A percentile compares a stretch with the other conserved stretches of the same genome.
These are phyloP conservation scores for Prochilodus magdalenae DNA, from an alignment of 2,113 vertebrate genomes.

Conservation along the genomic window DNA sequence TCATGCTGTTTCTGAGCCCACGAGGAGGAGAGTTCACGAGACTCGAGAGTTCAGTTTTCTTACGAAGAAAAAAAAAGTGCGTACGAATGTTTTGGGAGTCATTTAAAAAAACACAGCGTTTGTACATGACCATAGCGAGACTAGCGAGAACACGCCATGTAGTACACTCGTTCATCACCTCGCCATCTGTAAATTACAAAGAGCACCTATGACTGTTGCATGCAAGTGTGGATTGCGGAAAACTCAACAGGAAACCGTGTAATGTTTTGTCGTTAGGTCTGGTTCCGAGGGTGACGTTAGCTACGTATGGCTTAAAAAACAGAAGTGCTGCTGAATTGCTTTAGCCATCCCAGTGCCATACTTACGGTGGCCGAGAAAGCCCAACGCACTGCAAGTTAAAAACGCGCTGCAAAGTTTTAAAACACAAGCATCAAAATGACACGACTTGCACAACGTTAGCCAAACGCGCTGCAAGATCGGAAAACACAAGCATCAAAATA, in stretches of 20 bases:
- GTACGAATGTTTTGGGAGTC: slow-evolving; percentile 27
- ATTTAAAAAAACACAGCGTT: slow-evolving; percentile 21
- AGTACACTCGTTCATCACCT: slow-evolving; percentile 14
- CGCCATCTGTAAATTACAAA: slow-evolving; percentile 44
- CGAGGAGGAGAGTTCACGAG: slow-evolving; percentile 27
- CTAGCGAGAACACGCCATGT: neutral
- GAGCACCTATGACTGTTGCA: slow-evolving; percentile 62
- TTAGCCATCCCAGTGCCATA: slow-evolving; percentile 60
- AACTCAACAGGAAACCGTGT: neutral
- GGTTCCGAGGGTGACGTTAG: slow-evolving; percentile 10
- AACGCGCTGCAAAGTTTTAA: no score
- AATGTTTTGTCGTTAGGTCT: slow-evolving; percentile 25
- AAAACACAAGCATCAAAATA: no score
- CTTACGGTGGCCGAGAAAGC: no score
- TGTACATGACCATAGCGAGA: slow-evolving; percentile 27
- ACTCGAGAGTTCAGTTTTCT: slow-evolving; percentile 21
- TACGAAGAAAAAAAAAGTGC: neutral
- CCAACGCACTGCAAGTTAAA: no score
- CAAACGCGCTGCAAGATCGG: no score
- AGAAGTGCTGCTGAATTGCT: slow-evolving; percentile 66
- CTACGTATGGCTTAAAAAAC: slow-evolving; percentile 53
- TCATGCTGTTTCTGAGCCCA: slow-evolving; percentile 67
- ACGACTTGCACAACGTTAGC: no score
- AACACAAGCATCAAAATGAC: no score
- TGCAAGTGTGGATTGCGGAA: slow-evolving; percentile 46